Percentiles rank a stretch among this genome's conserved stretches.
Conservation (phyloP, 2,113 vertebrate genomes). For the Chaetorhynchus papuensis region DNA sequence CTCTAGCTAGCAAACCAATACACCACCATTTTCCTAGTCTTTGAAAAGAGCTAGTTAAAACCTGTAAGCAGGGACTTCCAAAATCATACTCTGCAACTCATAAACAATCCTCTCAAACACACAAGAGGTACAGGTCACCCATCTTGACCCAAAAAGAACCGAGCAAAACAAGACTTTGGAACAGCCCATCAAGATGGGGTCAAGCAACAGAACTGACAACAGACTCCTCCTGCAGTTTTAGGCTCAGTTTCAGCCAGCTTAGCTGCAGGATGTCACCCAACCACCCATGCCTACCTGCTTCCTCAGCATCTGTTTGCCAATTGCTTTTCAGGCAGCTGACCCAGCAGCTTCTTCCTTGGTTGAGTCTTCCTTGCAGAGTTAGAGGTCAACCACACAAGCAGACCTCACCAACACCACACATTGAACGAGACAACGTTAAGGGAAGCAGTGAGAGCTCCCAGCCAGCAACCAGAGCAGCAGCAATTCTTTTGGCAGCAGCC, state of each 20-base stretch:
- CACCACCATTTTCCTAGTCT: neutral
- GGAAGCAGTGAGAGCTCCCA: neutral
- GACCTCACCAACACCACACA: neutral
- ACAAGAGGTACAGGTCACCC: neutral
- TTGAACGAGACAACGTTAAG: accelerated
- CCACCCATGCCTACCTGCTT: neutral
- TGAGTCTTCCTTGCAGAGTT: neutral
- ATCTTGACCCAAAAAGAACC: neutral
- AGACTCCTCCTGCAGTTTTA: neutral
- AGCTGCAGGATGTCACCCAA: neutral
- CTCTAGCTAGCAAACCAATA: neutral
- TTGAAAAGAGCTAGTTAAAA: neutral
- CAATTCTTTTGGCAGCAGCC: neutral
- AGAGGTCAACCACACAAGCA: neutral
- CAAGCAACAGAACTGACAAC: neutral
- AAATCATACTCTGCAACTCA: neutral
- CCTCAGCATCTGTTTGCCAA: neutral
- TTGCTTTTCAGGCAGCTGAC: neutral
- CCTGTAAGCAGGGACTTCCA: neutral
- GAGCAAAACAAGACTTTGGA: neutral
- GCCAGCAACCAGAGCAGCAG: neutral
- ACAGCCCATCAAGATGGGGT: neutral
- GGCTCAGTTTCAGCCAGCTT: neutral
- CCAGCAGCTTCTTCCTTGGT: neutral
- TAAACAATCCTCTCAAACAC: neutral